These are phyloP conservation scores for Cheilosia variabilis DNA, from an alignment of 2,888 invertebrate genomes.

Conservation along the genomic window DNA sequence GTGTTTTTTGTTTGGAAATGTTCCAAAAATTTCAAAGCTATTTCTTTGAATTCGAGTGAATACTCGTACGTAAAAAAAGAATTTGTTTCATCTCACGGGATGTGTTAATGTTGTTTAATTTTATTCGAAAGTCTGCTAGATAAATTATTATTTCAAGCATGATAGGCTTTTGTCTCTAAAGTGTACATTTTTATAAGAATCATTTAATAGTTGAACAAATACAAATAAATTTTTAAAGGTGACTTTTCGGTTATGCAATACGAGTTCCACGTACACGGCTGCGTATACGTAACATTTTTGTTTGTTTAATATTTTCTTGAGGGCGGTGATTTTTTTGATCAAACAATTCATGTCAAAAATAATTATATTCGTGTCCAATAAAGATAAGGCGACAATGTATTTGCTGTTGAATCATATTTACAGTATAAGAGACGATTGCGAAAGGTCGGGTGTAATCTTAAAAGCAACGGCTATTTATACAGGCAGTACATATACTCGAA, in stretches of 20 bases:
- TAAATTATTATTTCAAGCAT: conserved; percentile 3
- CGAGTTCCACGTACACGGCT: not conserved
- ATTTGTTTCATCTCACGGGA: not conserved
- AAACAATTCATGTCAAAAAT: no score
- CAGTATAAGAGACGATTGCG: no score
- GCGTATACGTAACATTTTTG: not conserved
- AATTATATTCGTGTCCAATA: no score
- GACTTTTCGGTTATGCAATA: not conserved
- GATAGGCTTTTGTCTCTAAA: not conserved
- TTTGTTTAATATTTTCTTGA: not conserved
- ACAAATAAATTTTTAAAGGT: not conserved
- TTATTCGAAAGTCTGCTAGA: not conserved
- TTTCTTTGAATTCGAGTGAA: not conserved
- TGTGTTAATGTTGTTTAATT: not conserved
- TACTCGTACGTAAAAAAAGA: not conserved
- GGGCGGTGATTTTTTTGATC: no score
- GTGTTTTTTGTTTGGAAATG: not conserved
- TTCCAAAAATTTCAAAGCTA: conserved; percentile 7
- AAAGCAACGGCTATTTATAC: no score
- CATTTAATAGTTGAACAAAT: not conserved
- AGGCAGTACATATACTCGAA: no score
- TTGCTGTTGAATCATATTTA: no score
- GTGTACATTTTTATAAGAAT: not conserved
- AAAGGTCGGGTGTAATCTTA: no score
- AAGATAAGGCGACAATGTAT: no score